These are phyloP conservation scores for Tetrao urogallus DNA, from an alignment of 2,113 vertebrate species.

Conservation along the genomic window DNA sequence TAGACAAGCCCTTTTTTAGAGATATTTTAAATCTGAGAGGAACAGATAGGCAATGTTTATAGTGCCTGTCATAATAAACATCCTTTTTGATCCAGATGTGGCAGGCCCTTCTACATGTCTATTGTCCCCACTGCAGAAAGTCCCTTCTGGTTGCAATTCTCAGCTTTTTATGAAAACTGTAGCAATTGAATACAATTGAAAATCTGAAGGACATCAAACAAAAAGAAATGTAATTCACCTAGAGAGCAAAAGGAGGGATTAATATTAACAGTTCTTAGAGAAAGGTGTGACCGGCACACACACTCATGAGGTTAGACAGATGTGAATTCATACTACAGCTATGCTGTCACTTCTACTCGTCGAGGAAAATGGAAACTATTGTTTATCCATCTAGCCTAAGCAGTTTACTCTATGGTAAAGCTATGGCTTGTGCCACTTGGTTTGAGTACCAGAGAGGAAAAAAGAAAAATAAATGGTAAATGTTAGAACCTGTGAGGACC, in stretches of 20 bases:
- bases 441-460: background rate
- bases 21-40: background rate
- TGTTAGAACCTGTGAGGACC: background rate
- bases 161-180: background rate
- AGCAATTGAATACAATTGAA: background rate
- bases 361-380: background rate
- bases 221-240: background rate
- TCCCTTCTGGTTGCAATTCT: background rate
- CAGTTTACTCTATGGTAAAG: background rate
- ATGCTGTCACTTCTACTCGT: background rate
- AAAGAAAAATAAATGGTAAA: background rate
- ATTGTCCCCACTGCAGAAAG: background rate
- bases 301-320: background rate
- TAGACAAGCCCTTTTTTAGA: background rate
- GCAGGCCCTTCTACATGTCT: background rate
- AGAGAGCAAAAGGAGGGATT: background rate
- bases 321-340: background rate
- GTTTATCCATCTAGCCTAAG: rapidly evolving
- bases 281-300: rapidly evolving
- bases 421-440: background rate
- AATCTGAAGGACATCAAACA: background rate
- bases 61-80: background rate
- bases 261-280: background rate
- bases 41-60: background rate
- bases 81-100: background rate